These are phyloP conservation scores for Excalfactoria chinensis DNA, from an alignment of 2,113 vertebrate species.

Conservation along the genomic window DNA sequence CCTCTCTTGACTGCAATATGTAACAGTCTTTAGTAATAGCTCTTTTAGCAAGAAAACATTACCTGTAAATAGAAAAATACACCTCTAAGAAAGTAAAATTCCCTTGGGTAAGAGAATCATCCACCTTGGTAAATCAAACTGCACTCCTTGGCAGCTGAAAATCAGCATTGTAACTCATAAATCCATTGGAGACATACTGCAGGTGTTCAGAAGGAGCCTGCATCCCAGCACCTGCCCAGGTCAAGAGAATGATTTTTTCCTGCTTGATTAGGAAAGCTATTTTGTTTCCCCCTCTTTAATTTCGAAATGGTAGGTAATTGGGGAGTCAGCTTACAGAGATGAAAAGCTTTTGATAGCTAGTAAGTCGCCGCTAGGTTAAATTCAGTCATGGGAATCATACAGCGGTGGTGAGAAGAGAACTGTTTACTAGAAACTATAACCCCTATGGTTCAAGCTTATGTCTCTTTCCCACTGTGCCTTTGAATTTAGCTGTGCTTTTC, in stretches of 20 bases:
- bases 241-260: not conserved
- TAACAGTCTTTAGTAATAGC: not conserved
- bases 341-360: not conserved
- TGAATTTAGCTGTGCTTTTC: conserved; percentile 40
- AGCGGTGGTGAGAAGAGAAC: not conserved
- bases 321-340: not conserved
- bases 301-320: not conserved
- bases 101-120: not conserved
- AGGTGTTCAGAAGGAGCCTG: not conserved
- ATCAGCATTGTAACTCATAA: not conserved
- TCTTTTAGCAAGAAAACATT: not conserved
- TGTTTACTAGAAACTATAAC: conserved; percentile 25
- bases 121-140: conserved; percentile 8
- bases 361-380: conserved; percentile 5
- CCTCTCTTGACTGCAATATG: not conserved
- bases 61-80: conserved; percentile 4
- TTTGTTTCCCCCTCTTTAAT: not conserved
- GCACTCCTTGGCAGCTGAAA: not conserved
- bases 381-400: not conserved
- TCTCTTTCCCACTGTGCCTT: conserved; percentile 57
- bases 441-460: conserved; percentile 5
- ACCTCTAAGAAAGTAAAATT: not conserved
- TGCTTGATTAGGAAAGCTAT: conserved; percentile 20
- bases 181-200: not conserved
- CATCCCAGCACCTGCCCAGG: not conserved